Evolutionary conservation across 1,140 invertebrate genomes (phyloP).

Genomic region (Arion vulgaris): DNA sequence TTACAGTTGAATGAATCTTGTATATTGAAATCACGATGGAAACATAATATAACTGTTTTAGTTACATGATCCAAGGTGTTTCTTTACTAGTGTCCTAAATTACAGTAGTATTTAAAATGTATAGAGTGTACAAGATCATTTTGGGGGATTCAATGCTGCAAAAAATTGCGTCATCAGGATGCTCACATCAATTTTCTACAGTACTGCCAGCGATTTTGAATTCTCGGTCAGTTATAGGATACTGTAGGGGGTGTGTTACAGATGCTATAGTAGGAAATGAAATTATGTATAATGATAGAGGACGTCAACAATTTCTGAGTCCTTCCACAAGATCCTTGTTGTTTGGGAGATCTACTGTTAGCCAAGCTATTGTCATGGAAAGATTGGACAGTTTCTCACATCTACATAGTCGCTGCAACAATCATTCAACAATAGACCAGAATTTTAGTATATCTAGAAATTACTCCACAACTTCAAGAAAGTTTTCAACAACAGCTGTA

Average conservation of each 20-base stretch:
- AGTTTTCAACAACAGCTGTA: not conserved
- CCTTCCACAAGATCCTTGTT: not conserved
- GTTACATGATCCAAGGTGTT: not conserved
- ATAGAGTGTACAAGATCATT: not conserved
- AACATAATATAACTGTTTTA: not conserved
- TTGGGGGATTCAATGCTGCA: not conserved
- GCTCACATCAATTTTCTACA: not conserved
- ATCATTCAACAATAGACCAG: not conserved
- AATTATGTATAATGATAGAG: not conserved
- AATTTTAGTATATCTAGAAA: not conserved
- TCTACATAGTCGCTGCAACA: not conserved
- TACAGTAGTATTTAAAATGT: not conserved
- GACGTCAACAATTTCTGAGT: not conserved
- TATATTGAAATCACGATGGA: too few species aligned
- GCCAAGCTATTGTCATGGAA: not conserved
- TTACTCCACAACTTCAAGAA: not conserved
- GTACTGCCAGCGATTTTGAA: not conserved
- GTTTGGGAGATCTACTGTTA: not conserved
- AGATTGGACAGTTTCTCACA: not conserved
- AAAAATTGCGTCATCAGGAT: not conserved
- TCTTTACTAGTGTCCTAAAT: not conserved
- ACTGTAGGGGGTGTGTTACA: not conserved
- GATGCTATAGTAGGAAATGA: not conserved
- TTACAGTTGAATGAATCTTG: too few species aligned
- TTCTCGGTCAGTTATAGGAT: not conserved